Base-by-base conservation (phyloP, 2,888 invertebrate genomes). In the Thalpophila matura region DNA sequence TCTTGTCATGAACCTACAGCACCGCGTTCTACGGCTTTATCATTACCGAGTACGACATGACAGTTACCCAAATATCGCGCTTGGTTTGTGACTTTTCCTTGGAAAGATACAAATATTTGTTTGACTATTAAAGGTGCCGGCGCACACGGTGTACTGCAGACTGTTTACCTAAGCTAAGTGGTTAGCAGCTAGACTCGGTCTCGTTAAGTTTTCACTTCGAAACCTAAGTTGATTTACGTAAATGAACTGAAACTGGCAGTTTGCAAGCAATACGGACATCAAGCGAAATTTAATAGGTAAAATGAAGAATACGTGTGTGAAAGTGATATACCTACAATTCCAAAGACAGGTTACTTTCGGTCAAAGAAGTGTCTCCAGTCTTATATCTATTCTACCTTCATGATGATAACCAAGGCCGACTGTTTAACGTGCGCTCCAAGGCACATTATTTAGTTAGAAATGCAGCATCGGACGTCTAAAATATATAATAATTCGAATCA, bases 81-180 rank as follows among this genome's bases (percentile, higher is more conserved):
- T 22, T 12, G 1, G 7, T 22, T 10, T 22, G 35, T 16, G 4
- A 18, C n/a, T 31, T 40, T 37, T 67, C 35, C 40, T 60, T 54
- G 53, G 16, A 33, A 72, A 67, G 38, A 49, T 53, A 24, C 35
- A 26, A 58, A 62, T 61, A 50, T 66, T 66, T 51, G 29, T 16
- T 14, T 38, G 20, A 3, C 16, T 2, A 18, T 37, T 22, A n/a
- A n/a, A n/a, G 14, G 26, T 38, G 54, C 47, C 64, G 59, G 51
- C n/a, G 24, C 33, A 53, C 24, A 42, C 37, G 35, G 22, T 33
- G 64, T 40, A 33, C 31, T 18, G 18, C n/a, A 10, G 20, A 26
- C 24, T 54, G 40, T 64, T 64, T 64, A 33, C 20, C n/a, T n/a
- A n/a, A n/a, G n/a, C n/a, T 31, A 20, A 26, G 10, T 6, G 6